Evolutionary conservation across 2,113 vertebrate genomes (phyloP).

Genomic region (Nothocercus nigrocapillus): DNA sequence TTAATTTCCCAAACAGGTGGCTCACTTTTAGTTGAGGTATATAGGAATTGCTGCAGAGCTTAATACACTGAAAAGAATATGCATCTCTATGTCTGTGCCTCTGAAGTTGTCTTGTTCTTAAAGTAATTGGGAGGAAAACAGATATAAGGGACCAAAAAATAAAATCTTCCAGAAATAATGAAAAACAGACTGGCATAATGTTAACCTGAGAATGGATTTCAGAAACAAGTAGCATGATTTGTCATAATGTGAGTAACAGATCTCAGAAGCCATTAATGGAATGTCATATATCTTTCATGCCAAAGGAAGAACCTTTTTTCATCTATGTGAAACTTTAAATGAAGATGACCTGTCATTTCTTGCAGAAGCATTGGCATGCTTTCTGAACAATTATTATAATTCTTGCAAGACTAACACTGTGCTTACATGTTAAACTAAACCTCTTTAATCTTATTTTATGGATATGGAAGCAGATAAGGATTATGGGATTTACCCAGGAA

Average conservation of each 20-base stretch:
- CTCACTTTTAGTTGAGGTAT: background rate
- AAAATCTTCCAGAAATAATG: constrained; percentile 8
- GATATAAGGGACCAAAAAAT: background rate
- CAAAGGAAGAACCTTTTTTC: background rate
- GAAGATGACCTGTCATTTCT: background rate
- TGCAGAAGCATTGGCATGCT: background rate
- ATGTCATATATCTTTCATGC: background rate
- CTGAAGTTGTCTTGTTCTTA: constrained; percentile 17
- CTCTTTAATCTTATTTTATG: background rate
- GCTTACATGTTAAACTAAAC: background rate
- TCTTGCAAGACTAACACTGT: background rate
- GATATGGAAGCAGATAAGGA: background rate
- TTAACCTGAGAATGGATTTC: constrained; percentile 45
- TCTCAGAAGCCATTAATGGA: constrained; percentile 34
- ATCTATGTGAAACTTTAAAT: background rate
- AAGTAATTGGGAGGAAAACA: constrained; percentile 18
- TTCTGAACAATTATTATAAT: background rate
- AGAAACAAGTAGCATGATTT: background rate
- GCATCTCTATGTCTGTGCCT: background rate
- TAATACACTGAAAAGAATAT: background rate
- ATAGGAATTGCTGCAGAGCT: background rate
- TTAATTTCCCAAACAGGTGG: background rate
- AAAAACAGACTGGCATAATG: constrained; percentile 21
- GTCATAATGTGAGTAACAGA: constrained; percentile 7
- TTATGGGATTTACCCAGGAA: background rate